These are phyloP conservation scores for Muricea muricata DNA, from an alignment of 92 coral and sea anemone species.

Conservation along the genomic window DNA sequence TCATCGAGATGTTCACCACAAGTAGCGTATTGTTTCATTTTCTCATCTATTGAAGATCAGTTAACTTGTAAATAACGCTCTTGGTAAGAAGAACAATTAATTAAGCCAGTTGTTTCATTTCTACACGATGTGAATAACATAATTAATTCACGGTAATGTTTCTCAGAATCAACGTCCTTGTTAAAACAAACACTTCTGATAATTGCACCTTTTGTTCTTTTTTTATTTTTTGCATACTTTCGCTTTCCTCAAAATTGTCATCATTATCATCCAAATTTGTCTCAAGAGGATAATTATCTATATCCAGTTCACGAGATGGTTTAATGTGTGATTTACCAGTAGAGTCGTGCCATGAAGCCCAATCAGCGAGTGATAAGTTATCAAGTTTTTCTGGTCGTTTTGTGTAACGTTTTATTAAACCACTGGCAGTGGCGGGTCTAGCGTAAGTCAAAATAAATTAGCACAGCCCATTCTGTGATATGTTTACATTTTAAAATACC, in stretches of 20 bases:
- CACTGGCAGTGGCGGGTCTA: too few species aligned
- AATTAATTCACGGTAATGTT: too few species aligned
- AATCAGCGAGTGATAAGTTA: too few species aligned
- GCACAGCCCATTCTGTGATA: too few species aligned
- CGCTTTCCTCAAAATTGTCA: not conserved
- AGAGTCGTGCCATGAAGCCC: constrained; percentile 51
- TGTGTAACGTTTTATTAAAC: not conserved
- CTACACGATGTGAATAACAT: constrained; percentile 60
- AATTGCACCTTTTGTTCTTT: constrained; percentile 31
- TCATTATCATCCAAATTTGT: constrained; percentile 9
- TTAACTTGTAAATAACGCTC: constrained; percentile 31
- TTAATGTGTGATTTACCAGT: constrained; percentile 33
- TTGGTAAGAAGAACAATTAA: constrained; percentile 52
- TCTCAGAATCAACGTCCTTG: too few species aligned
- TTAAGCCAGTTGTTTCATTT: constrained; percentile 61
- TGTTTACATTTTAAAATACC: too few species aligned
- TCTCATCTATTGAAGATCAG: constrained; percentile 36
- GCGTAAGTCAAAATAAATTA: too few species aligned
- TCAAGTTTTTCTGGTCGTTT: not conserved
- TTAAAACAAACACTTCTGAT: not conserved
- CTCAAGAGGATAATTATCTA: constrained; percentile 29
- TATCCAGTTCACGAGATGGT: too few species aligned
- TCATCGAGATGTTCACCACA: not conserved
- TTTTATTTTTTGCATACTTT: constrained; percentile 10
- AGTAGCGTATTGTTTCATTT: not conserved